Conservation (phyloP, 2,888 invertebrate species). For the Synanthedon formicaeformis region DNA sequence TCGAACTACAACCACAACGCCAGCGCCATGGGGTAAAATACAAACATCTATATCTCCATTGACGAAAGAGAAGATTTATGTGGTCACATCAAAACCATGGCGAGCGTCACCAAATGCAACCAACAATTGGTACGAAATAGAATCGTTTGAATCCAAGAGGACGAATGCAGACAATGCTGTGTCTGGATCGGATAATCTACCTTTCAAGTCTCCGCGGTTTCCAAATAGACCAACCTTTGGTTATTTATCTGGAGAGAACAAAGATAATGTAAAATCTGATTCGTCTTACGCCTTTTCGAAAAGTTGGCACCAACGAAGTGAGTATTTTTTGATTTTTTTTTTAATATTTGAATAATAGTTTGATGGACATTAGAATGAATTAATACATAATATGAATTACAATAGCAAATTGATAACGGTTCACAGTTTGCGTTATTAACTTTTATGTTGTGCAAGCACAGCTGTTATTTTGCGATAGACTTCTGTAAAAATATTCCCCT, state of each 20-base stretch:
- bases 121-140: conserved; percentile 36
- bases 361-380: too few species aligned
- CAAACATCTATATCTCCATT: conserved; percentile 80
- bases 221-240: conserved; percentile 70
- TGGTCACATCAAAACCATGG: conserved; percentile 82
- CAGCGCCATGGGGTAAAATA: conserved; percentile 74
- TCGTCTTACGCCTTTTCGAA: conserved; percentile 49
- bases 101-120: conserved; percentile 31
- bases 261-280: conserved; percentile 38
- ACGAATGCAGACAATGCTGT: conserved; percentile 26
- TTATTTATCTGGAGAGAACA: conserved; percentile 39
- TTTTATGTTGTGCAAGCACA: too few species aligned
- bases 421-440: too few species aligned
- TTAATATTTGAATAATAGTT: too few species aligned
- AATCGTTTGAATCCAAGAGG: conserved; percentile 46
- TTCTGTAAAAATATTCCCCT: too few species aligned
- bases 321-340: too few species aligned
- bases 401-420: too few species aligned
- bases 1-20: conserved; percentile 46
- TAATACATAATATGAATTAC: not conserved
- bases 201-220: conserved; percentile 66
- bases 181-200: conserved; percentile 31
- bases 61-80: conserved; percentile 84
- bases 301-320: conserved; percentile 61
- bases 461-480: too few species aligned